Percentiles rank a stretch among this genome's conserved stretches.
These are phyloP conservation scores for Gymnoscopelus braueri DNA, from an alignment of 2,797 vertebrate genomes.

Conservation along the genomic window DNA sequence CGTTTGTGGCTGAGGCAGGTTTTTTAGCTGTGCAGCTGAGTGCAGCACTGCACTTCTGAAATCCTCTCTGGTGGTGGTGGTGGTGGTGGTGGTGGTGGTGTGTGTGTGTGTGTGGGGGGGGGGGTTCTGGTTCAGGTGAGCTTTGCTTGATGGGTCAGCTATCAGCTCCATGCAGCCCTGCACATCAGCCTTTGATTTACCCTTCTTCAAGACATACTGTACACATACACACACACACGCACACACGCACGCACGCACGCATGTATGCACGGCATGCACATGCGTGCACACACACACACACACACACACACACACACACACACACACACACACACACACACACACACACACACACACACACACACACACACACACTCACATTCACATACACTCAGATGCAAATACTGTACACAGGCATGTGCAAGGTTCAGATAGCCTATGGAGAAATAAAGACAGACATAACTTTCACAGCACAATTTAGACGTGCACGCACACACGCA, in stretches of 20 bases:
- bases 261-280: constrained; percentile 7
- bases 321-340: constrained; percentile 13
- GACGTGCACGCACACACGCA: no score
- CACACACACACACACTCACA: constrained; percentile 8
- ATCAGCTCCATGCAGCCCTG: constrained; percentile 76
- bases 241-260: constrained; percentile 6
- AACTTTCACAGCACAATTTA: no score
- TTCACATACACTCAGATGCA: neutral
- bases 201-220: constrained; percentile 20
- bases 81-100: no score
- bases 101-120: constrained; percentile 62
- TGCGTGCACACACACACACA: constrained; percentile 2
- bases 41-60: constrained; percentile 68
- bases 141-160: constrained; percentile 71
- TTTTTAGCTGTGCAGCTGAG: constrained; percentile 59
- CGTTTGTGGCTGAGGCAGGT: constrained; percentile 59
- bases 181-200: constrained; percentile 72
- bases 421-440: no score
- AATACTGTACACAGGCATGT: neutral
- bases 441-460: no score
- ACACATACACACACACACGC: constrained; percentile 22
- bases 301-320: constrained; percentile 15
- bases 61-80: constrained; percentile 61
- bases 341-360: constrained; percentile 9
- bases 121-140: constrained; percentile 61